A percentile compares a stretch with the other conserved stretches of the same genome.
Evolutionary conservation across 1,140 invertebrate genomes (phyloP).

Genomic region (Drosophila kepulauana): DNA sequence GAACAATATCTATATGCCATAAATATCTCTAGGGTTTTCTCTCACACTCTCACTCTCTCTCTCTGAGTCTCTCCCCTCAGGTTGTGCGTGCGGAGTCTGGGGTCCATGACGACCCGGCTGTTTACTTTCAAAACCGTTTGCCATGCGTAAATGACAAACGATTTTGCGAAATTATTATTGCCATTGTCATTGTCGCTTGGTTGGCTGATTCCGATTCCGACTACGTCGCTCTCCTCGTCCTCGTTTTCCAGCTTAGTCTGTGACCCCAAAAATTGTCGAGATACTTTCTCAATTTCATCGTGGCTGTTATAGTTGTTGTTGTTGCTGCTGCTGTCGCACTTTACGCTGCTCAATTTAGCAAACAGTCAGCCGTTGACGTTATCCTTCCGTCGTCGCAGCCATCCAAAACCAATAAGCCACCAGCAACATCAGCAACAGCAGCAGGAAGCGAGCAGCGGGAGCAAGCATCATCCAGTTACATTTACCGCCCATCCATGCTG

Average conservation of each 20-base stretch:
- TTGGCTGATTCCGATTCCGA: conserved; percentile 29
- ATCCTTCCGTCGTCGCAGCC: conserved; percentile 71
- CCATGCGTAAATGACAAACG: conserved; percentile 83
- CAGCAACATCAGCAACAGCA: conserved; percentile 51
- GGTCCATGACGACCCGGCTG: conserved; percentile 73
- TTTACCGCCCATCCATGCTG: conserved; percentile 44
- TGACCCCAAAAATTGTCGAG: conserved; percentile 36
- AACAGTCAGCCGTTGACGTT: conserved; percentile 82
- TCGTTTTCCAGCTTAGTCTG: conserved; percentile 8
- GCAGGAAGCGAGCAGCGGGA: conserved; percentile 38
- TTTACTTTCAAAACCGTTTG: conserved; percentile 83
- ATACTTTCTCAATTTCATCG: conserved; percentile 53
- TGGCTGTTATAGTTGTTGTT: conserved; percentile 18
- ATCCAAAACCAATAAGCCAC: conserved; percentile 80
- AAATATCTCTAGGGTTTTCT: conserved; percentile 70
- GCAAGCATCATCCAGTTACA: conserved; percentile 50
- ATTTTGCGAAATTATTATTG: conserved; percentile 83
- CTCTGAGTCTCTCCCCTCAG: not conserved
- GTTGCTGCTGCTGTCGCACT: conserved; percentile 66
- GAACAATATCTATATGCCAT: conserved; percentile 78
- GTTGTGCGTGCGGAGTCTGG: conserved; percentile 32
- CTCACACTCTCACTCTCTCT: conserved; percentile 1
- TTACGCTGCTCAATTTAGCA: conserved; percentile 82
- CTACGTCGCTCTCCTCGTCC: conserved; percentile 18
- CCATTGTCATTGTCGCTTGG: conserved; percentile 74